Evolutionary conservation across 2,797 vertebrate species (phyloP), one percentile per base, ranked within the genome.

Genomic region (Euthynnus affinis): DNA sequence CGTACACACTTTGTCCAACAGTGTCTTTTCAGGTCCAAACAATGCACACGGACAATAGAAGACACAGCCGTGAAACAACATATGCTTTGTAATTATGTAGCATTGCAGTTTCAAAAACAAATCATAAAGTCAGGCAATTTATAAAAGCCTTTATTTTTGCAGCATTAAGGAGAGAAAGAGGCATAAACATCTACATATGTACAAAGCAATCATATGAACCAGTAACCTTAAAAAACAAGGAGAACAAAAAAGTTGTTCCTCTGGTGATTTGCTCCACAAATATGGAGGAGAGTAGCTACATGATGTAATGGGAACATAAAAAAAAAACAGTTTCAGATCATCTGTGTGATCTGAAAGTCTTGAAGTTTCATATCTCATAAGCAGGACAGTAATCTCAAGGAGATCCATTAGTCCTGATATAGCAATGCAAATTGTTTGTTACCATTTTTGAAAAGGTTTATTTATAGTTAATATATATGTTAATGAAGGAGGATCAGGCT

Each of bases 261-360:
- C 27, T 29, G 27, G 6, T 56, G n/a, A 51, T 46, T 68, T 34
- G 29, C 4, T 32, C 29, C 29, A 6, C 29, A 32, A 32, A 32
- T 32, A 32, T 32, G 6, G 6, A 32, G 29, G 23, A 6, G 42
- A 34, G 10, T 6, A 48, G 18, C n/a, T 10, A 15, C 7, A 32
- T 32, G 37, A 40, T 40, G 37, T 10, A 32, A 32, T 32, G 1
- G 29, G 29, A 64, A 42, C 44, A 42, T 20, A 20, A 60, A 23
- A n/a, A n/a, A 17, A 37, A 29, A 70, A 22, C 51, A 48, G 49
- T 22, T 40, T 51, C 29, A 63, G 57, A 58, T 69, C 49, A 76
- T 55, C 17, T 67, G 46, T 44, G 13, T 44, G 15, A n/a, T n/a
- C n/a, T n/a, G n/a, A n/a, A n/a, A n/a, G 23, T 46, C 15, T 17